Evolutionary conservation across 2,113 vertebrate species (phyloP), one percentile per base, ranked within the genome.

Genomic region (Neoarius graeffei): DNA sequence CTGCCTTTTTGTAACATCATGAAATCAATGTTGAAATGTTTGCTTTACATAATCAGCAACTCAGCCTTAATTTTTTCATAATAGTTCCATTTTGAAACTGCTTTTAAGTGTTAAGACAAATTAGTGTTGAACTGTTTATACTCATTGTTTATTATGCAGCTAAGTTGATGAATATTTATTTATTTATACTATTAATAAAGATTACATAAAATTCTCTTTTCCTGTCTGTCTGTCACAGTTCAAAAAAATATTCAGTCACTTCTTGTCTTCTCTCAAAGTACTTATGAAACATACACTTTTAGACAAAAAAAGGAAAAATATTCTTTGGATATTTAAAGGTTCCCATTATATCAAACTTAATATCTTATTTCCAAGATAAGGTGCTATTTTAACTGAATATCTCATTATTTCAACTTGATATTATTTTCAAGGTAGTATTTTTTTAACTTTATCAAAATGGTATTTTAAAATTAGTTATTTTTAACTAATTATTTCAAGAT

Each of bases 151-250:
- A 25, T 23, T 60, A 74, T n/a, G 76, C 42, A 62, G 50, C 84
- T 81, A 81, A 89, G 88, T 59, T 82, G 62, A 59, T 60, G n/a
- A 25, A 85, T 77, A 62, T 85, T 88, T 89, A 88, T n/a, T n/a
- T n/a, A n/a, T 89, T 90, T 89, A 86, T 88, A 90, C 85, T 86
- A 77, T 74, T 87, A 85, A 89, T 89, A 83, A 90, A 90, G 35
- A 84, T 42, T 85, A 74, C 60, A 88, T 79, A 73, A 42, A 67
- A 62, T 1, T n/a, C n/a, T n/a, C 25, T 73, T 35, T 5, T 57
- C 14, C 20, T 2, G n/a, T n/a, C n/a, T 35, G 15, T 73, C 17
- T 79, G 13, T 81, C 25, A 60, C 4, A 50, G 1, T 30, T 66
- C 4, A 1, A 15, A 11, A n/a, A 20, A 20, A 42, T 48, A 7